A percentile compares a stretch with the other conserved stretches of the same genome.
These are phyloP conservation scores for Hylomyscus alleni DNA, from an alignment of 2,797 vertebrate species.

Conservation along the genomic window DNA sequence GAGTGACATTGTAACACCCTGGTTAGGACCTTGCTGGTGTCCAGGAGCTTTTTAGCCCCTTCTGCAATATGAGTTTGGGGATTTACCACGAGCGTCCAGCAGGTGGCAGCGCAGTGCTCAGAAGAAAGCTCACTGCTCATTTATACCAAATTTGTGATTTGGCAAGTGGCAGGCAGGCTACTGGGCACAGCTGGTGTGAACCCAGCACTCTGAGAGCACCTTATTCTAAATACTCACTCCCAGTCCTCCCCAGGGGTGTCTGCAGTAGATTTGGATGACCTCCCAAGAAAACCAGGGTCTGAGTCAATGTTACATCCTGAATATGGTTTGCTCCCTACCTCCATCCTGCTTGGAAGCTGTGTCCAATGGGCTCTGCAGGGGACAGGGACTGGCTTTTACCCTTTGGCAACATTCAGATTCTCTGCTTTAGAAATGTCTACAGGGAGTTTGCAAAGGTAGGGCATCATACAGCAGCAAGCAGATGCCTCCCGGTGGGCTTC, in stretches of 20 bases:
- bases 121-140: not conserved
- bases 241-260: not conserved
- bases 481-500: fast-evolving
- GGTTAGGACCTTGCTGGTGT: too few species aligned
- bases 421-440: not conserved
- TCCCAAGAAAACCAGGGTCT: fast-evolving
- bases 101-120: slow-evolving; percentile 61
- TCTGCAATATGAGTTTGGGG: fast-evolving
- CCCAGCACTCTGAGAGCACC: too few species aligned
- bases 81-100: slow-evolving; percentile 2
- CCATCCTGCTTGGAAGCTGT: not conserved
- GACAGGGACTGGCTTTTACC: not conserved
- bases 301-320: not conserved
- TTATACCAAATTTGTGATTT: not conserved
- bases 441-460: not conserved
- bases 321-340: not conserved
- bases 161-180: not conserved
- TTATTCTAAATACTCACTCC: not conserved
- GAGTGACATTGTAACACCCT: not conserved
- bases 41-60: not conserved
- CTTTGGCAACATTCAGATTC: not conserved
- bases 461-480: too few species aligned
- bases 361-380: not conserved
- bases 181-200: not conserved
- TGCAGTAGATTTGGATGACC: not conserved